Base-by-base conservation (phyloP, 2,113 vertebrate species). In the Naja naja region DNA sequence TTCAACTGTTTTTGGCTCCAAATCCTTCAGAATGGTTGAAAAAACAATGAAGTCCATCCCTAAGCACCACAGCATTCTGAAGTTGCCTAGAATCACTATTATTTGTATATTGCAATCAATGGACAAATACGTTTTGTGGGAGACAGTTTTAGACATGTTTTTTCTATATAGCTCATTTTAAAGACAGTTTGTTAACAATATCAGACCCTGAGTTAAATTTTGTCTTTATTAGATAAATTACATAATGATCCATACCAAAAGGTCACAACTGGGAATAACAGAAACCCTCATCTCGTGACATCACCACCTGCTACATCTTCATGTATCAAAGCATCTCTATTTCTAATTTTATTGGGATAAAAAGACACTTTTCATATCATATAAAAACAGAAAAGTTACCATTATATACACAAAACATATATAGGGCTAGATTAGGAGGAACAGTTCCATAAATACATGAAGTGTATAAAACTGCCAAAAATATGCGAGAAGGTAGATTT, bases 151-250 rank as follows among this genome's bases (percentile, higher is more conserved):
- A 60, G 8, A 90, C 27, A 85, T 27, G 60, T 85, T 55, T 43
- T 56, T 53, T 49, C 52, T 6, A 81, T 25, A 43, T 5, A 87
- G 39, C 2, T 5, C 1, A 85, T 85, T 34, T 56, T 92, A 20
- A 39, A 64, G n/a, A 7, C 92, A 1, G 5, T 43, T 34, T 20
- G 8, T 69, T 9, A 64, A 94, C 53, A 94, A 56, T n/a, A 86
- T 2, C 0, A 60, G 89, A 94, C 81, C 54, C 53, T 93, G 94
- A 93, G 94, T 95, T 96, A 96, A 6, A 0, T 81, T 91, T 95
- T 0, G 0, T 89, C 87, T 97, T 97, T 97, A 97, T 97, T 97
- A 92, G 91, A 88, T 94, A 97, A 90, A 94, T 95, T 52, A 88
- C 91, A 94, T 69, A 88, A 93, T 90, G 54, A 93, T 94, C 92